Evolutionary conservation across 2,888 invertebrate genomes (phyloP), one percentile per base, ranked within the genome.

Genomic region (Sympetrum striolatum): DNA sequence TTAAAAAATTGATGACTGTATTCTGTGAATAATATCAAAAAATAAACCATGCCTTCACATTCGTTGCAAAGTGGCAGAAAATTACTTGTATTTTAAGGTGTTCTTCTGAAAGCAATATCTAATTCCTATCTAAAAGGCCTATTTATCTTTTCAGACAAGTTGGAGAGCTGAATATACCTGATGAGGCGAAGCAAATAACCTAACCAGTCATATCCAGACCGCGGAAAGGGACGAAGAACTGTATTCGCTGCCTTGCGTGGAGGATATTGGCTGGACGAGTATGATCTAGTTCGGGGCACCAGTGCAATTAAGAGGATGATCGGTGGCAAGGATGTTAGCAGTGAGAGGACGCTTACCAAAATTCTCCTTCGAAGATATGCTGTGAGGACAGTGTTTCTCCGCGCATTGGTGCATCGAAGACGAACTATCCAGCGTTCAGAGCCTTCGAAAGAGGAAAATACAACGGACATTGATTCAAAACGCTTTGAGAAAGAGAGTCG

Each of bases 121-220:
- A 1, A n/a, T 64, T n/a, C 25, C n/a, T 73, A 6, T 31, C 15
- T 31, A 73, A 64, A 64, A 73, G 25, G 31, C 12, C 3, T 31
- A 31, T 73, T 31, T 31, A 31, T 31, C 73, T 73, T 96, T 96
- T 91, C 96, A 98, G 98, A 96, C 97, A 94, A 97, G 98, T 93
- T 98, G 98, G 98, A 96, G 98, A 95, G 97, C 97, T 93, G 98
- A 98, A 95, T 98, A 98, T 95, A 97, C 98, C 97, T 98, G 98
- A 98, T 97, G 86, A 64, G 86, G 60, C 60, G 58, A 60, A 86
- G 60, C 14, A 91, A 90, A 86, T 90, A 25, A 80, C 91, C 64
- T 64, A 35, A 90, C 58, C 86, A 86, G 58, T 60, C 86, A 60
- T n/a, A 58, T 58, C 86, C n/a, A 64, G 4, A 64, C 73, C 37